Conservation (phyloP, 1,140 invertebrate genomes). For the Halesus radiatus region DNA sequence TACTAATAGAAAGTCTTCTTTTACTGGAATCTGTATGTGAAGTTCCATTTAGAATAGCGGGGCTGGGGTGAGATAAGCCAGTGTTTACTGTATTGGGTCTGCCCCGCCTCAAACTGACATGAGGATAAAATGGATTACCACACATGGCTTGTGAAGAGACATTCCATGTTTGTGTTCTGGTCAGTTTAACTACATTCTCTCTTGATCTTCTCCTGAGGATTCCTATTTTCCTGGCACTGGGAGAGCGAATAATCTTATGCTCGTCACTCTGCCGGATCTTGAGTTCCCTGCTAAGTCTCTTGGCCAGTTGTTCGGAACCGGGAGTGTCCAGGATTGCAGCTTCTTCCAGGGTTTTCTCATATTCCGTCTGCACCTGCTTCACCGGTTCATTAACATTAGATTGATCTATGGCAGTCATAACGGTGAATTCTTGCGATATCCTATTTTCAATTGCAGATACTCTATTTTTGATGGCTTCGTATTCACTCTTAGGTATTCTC, state of each 20-base stretch:
- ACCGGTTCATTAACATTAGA: conserved; percentile 62
- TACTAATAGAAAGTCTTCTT: conserved; percentile 26
- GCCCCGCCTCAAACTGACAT: conserved; percentile 46
- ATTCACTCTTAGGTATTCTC: conserved; percentile 78
- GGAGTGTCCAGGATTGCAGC: conserved; percentile 73
- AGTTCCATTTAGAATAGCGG: conserved; percentile 11
- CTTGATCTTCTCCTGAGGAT: conserved; percentile 77
- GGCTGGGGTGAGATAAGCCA: conserved; percentile 49
- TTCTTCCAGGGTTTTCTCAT: conserved; percentile 80
- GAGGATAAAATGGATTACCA: conserved; percentile 49
- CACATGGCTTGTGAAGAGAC: conserved; percentile 47
- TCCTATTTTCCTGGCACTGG: conserved; percentile 85
- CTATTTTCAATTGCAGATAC: conserved; percentile 79
- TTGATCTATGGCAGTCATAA: conserved; percentile 70
- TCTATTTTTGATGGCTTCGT: conserved; percentile 81
- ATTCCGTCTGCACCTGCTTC: conserved; percentile 76
- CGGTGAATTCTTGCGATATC: conserved; percentile 78
- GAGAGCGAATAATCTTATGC: conserved; percentile 82
- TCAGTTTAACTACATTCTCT: conserved; percentile 62
- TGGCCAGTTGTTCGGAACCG: conserved; percentile 79
- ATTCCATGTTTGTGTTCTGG: conserved; percentile 55
- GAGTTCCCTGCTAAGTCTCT: conserved; percentile 78
- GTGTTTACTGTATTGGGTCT: conserved; percentile 53
- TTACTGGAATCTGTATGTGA: conserved; percentile 22
- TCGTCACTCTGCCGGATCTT: conserved; percentile 77